Conservation (phyloP, 2,888 invertebrate genomes). For the Drosophila gaucha region DNA sequence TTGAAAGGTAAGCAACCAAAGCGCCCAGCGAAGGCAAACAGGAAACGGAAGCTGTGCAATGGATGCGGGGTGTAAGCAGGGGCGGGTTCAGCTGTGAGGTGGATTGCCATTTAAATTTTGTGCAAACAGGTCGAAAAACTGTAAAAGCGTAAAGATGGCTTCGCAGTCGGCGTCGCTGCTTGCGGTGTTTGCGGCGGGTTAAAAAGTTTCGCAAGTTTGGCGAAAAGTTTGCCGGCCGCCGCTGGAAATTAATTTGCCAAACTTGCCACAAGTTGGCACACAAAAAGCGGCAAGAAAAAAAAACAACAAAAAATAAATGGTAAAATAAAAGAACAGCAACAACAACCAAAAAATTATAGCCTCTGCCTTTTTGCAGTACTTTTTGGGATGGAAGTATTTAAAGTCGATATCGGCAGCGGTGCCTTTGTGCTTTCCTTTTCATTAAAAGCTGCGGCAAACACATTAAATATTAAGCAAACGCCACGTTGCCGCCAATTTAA, state of each 20-base stretch:
- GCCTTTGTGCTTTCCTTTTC: conserved; percentile 56
- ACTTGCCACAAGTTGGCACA: conserved; percentile 74
- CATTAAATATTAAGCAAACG: conserved; percentile 71
- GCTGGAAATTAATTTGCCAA: conserved; percentile 79
- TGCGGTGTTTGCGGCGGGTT: conserved; percentile 79
- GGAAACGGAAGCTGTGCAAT: conserved; percentile 51
- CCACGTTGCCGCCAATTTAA: conserved; percentile 37
- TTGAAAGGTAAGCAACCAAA: conserved; percentile 74
- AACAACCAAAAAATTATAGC: conserved; percentile 11
- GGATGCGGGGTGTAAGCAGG: background rate
- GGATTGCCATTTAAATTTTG: conserved; percentile 76
- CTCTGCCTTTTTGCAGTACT: conserved; percentile 53
- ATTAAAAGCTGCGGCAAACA: conserved; percentile 64
- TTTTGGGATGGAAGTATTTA: conserved; percentile 51
- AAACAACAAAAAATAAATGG: conserved; percentile 19
- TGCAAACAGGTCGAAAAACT: conserved; percentile 80
- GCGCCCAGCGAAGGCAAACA: conserved; percentile 61
- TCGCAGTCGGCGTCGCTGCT: conserved; percentile 49
- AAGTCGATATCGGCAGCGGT: conserved; percentile 44
- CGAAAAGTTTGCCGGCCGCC: conserved; percentile 69
- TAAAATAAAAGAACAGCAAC: background rate
- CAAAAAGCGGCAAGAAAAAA: conserved; percentile 37
- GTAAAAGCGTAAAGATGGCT: conserved; percentile 78
- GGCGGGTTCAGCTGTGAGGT: background rate
- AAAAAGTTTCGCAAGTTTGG: conserved; percentile 75